Base-by-base conservation (phyloP, 2,888 invertebrate species). In the Ethmia dodecea region DNA sequence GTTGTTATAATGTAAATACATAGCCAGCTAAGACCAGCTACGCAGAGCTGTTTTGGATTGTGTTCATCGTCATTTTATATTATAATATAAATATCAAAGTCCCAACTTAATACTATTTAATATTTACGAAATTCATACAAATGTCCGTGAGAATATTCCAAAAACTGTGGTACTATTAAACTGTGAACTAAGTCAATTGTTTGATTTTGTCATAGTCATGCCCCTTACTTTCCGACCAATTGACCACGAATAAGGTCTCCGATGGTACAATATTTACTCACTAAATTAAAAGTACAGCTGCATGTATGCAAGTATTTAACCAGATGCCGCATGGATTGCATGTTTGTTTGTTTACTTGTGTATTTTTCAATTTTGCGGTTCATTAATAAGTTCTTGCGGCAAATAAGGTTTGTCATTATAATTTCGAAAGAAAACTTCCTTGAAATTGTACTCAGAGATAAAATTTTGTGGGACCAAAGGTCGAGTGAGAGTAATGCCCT, bases 191-290 rank as follows among this genome's bases (percentile, higher is more conserved):
- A 26, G 15, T 24, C 9, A 24, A 31, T 37, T 44, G 41, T 43
- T 47, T 40, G 32, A 30, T 22, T 40, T 37, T 40, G 28, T 42
- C 42, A 37, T 38, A 35, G n/a, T n/a, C n/a, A n/a, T n/a, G 42
- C 31, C 43, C 52, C 49, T 52, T 45, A 49, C 68, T 62, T 71
- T 70, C 60, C 69, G 61, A 51, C 42, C 66, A 71, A 73, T 78
- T 72, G 69, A 57, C 50, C 61, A 62, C 59, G 58, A 71, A 69
- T 68, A 50, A 59, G 62, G 57, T 59, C 53, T 49, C 40, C 40
- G 44, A 46, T 53, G 50, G 52, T 35, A 48, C 55, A 67, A 71
- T 76, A 64, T 74, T 74, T 71, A 52, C 60, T 58, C 48, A 55
- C 62, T 62, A 53, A 58, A 60, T 67, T 66, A 52, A 54, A 63